Evolutionary conservation across 2,113 vertebrate species (phyloP).

Genomic region (Podiceps cristatus): DNA sequence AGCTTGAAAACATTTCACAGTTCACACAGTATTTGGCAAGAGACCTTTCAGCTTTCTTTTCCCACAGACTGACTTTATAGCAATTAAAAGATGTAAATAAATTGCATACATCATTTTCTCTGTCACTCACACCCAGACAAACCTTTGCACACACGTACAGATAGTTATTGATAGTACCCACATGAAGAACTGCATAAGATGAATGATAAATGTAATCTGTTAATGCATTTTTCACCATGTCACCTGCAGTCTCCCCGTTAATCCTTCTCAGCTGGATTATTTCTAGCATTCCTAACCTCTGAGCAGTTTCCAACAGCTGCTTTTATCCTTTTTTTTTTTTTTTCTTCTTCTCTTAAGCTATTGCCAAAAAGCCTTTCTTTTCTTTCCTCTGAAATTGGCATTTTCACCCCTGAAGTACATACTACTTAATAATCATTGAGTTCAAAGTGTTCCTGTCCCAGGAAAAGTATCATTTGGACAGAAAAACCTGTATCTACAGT

Average conservation of each 20-base stretch:
- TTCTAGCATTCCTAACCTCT: slow-evolving; percentile 67
- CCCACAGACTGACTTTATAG: background rate
- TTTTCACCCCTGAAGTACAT: background rate
- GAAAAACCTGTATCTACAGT: background rate
- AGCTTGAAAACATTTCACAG: slow-evolving; percentile 67
- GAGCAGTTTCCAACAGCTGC: slow-evolving; percentile 61
- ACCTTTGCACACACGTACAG: background rate
- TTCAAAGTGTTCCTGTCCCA: background rate
- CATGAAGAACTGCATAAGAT: background rate
- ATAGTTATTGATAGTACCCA: background rate
- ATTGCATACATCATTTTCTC: background rate
- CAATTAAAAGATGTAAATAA: background rate
- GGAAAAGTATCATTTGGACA: background rate
- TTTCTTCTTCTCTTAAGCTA: background rate
- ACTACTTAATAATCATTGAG: background rate
- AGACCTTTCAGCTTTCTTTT: slow-evolving; percentile 33
- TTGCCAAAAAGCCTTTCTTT: background rate
- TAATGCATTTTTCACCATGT: slow-evolving; percentile 8
- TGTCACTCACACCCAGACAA: background rate
- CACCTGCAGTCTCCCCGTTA: slow-evolving; percentile 9
- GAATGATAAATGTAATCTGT: background rate
- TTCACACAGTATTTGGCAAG: slow-evolving; percentile 44
- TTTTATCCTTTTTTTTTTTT: background rate
- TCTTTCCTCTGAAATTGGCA: background rate
- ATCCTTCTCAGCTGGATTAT: slow-evolving; percentile 43